Base-by-base conservation (phyloP, 2,888 invertebrate species). In the Lasioglossum figueresi region DNA sequence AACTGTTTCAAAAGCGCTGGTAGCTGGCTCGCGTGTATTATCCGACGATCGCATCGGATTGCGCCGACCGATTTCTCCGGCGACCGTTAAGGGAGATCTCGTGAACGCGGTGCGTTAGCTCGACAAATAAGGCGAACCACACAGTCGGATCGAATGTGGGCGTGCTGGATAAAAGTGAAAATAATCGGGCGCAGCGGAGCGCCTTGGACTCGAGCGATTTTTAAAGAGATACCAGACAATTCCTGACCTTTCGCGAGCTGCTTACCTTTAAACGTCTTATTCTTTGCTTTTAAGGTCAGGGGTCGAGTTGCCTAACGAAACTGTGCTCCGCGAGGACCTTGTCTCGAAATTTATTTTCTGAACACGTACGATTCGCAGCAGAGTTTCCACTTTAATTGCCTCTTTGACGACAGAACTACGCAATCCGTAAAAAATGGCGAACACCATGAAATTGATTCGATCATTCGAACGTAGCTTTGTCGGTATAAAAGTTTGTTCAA, bases 41-140 rank as follows among this genome's bases (percentile, higher is more conserved):
- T 78, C 73, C 48, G 31, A n/a, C 63, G 56, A 78, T 79, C 75
- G 71, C 74, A 78, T 81, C 66, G 66, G 40, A 77, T 85, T 79
- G 79, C 78, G 56, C 40, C 40, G 8, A 71, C 68, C 8, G 77
- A 81, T 77, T 48, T 31, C 52, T 70, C 63, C 31, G 48, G 43
- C 80, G 66, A 66, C 70, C 3, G 70, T 77, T 71, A 71, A 48
- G 27, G 23, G 5, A 31, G 45, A 48, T 45, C 72, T 52, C 34
- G 73, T 12, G 23, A 75, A 74, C 40, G 27, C 34, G 16, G 34
- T 40, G 12, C 66, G 77, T 37, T 66, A 16, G 31, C 68, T 71
- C 34, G 34, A 37, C 78, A 66, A 83, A 83, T 76, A 75, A 78
- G 84, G 77, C 23, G 43, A 78, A 12, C 23, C 8, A 1, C 8